A percentile compares a stretch with the other conserved stretches of the same genome.
Evolutionary conservation across 1,140 invertebrate genomes (phyloP).

Genomic region (Hermetia illucens): DNA sequence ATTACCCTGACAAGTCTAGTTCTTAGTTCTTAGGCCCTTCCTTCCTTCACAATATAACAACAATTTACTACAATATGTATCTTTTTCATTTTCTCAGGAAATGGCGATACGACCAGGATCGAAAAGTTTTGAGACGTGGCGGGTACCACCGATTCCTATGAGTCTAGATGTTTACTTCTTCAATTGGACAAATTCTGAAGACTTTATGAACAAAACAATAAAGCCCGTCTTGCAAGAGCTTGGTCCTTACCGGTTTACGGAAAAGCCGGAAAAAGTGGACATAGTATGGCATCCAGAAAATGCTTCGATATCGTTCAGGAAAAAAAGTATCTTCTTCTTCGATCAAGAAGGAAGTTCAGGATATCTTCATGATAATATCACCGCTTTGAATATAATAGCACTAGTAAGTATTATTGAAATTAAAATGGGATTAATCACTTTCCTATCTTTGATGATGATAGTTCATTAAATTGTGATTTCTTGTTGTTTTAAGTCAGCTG

Average conservation of each 20-base stretch:
- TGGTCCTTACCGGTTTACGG: constrained; percentile 59
- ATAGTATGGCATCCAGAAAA: constrained; percentile 56
- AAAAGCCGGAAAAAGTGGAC: constrained; percentile 53
- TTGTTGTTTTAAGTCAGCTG: constrained; percentile 47
- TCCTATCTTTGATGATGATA: no score
- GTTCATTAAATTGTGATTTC: neutral
- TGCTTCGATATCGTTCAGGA: constrained; percentile 64
- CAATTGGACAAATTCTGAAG: constrained; percentile 66
- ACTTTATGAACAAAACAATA: constrained; percentile 33
- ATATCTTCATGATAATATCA: constrained; percentile 55
- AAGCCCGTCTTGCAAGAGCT: constrained; percentile 52
- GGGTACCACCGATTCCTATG: constrained; percentile 57
- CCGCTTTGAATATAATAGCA: constrained; percentile 67
- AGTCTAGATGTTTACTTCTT: constrained; percentile 63
- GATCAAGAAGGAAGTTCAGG: constrained; percentile 57
- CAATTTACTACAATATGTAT: neutral
- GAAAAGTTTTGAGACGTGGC: constrained; percentile 51
- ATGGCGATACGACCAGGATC: constrained; percentile 42
- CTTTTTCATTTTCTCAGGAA: constrained; percentile 35
- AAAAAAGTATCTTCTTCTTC: constrained; percentile 62
- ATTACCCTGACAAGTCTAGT: neutral
- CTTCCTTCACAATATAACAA: neutral
- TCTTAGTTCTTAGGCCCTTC: neutral
- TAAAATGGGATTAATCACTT: no score
- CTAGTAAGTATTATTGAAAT: constrained; percentile 46